Evolutionary conservation across 2,797 vertebrate species (phyloP).

Genomic region (Ctenopoma multispine): DNA sequence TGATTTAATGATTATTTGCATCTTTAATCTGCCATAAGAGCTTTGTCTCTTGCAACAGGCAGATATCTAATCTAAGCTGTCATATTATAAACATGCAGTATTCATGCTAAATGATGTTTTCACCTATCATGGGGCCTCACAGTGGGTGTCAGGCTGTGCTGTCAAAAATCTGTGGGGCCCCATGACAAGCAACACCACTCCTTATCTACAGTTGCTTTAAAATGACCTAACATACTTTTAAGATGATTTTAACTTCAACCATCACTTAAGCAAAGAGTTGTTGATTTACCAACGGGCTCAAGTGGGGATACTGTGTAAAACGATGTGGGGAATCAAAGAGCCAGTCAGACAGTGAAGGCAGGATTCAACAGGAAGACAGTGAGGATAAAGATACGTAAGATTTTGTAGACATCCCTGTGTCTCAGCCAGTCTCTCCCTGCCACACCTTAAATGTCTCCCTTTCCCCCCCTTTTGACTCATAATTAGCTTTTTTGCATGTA

Average conservation of each 20-base stretch:
- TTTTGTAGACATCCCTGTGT: conserved; percentile 32
- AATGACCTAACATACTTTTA: not conserved
- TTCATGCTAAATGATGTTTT: no score
- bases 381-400: conserved; percentile 9
- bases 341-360: conserved; percentile 20
- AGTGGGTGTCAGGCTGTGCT: no score
- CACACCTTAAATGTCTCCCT: conserved; percentile 37
- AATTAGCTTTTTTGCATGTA: conserved; percentile 42
- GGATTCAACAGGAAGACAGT: conserved; percentile 41
- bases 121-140: no score
- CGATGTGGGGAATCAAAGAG: no score
- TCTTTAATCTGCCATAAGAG: not conserved
- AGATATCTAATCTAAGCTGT: not conserved
- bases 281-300: no score
- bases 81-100: no score
- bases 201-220: not conserved
- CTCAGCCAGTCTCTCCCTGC: conserved; percentile 32
- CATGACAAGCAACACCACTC: no score
- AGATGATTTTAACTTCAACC: no score
- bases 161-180: no score
- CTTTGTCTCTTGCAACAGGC: not conserved
- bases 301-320: no score
- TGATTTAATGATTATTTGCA: not conserved
- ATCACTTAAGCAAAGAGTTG: no score
- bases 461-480: conserved; percentile 16